Evolutionary conservation across 2,888 invertebrate species (phyloP).

Genomic region (Drosophila tripunctata): DNA sequence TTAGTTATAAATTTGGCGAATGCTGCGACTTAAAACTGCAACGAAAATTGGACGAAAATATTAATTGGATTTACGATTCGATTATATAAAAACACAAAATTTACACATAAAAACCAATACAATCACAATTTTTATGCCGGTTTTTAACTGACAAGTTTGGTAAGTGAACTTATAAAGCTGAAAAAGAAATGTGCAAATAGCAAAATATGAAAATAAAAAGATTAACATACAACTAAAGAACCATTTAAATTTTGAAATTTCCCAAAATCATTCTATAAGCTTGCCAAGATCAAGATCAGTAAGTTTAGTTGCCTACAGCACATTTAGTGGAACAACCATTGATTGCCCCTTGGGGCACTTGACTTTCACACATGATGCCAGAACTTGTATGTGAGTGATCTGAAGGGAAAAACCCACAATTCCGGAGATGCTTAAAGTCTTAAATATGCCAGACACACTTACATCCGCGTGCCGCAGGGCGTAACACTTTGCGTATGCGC

Average conservation of each 20-base stretch:
- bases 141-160: constrained; percentile 74
- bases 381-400: constrained; percentile 42
- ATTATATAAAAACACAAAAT: constrained; percentile 19
- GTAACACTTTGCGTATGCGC: constrained; percentile 51
- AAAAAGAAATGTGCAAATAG: not conserved
- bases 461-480: constrained; percentile 60
- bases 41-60: constrained; percentile 36
- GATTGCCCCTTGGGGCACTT: constrained; percentile 38
- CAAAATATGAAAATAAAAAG: not conserved
- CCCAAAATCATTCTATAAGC: not conserved
- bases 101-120: constrained; percentile 1
- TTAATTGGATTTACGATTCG: constrained; percentile 44
- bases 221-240: not conserved
- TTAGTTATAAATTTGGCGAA: constrained; percentile 37
- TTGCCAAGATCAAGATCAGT: not conserved
- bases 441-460: constrained; percentile 18
- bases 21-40: constrained; percentile 33
- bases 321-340: constrained; percentile 21
- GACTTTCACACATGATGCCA: constrained; percentile 64
- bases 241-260: not conserved
- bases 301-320: constrained; percentile 25
- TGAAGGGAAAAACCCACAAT: constrained; percentile 45
- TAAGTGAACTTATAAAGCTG: constrained; percentile 48
- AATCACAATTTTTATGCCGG: constrained; percentile 61
- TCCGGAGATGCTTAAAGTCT: constrained; percentile 34